Base-by-base conservation (phyloP, 2,888 invertebrate species). In the Teleiodes luculella region DNA sequence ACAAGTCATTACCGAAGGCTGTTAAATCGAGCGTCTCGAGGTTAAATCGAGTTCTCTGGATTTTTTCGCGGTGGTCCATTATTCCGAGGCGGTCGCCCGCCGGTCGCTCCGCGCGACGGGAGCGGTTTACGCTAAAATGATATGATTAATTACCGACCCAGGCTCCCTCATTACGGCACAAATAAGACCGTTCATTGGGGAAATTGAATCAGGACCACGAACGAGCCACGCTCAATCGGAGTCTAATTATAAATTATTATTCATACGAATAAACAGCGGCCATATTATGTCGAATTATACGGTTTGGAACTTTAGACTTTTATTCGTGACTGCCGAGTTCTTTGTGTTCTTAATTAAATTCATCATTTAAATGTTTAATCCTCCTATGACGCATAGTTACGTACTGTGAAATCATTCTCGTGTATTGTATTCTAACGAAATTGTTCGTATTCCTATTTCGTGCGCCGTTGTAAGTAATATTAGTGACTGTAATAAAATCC, bases 1-100 rank as follows among this genome's bases (percentile, higher is more conserved):
- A 88, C 89, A 89, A 89, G 88, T 88, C 88, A 89, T 89, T 89
- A 89, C 78, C 82, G 80, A 74, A 74, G 78, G 83, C 80, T 76
- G 86, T 83, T 83, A 78, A 86, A 81, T 82, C 83, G 82, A 80
- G 82, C 86, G 77, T 79, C 13, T n/a, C 5, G 43, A 28, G 43
- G 28, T 43, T 43, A 14, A 43, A 43, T 28, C 75, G 72, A 78
- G 72, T 74, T 85, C 77, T 73, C 67, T 74, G 68, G 74, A 77
- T 83, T 86, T 84, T 87, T 86, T 84, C 78, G 73, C 78, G 76
- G 74, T 77, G 73, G 81, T 81, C 78, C 76, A 84, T 88, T 88
- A 87, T 89, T 81, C 75, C 68, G 67, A 74, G 72, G 82, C 83
- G 85, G 84, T 85, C 78, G 83, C 68, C 78, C 43, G 11, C 28